phyloP scores from a whole-genome alignment of 2,113 vertebrate species.

The Rafetus swinhoei region DNA sequence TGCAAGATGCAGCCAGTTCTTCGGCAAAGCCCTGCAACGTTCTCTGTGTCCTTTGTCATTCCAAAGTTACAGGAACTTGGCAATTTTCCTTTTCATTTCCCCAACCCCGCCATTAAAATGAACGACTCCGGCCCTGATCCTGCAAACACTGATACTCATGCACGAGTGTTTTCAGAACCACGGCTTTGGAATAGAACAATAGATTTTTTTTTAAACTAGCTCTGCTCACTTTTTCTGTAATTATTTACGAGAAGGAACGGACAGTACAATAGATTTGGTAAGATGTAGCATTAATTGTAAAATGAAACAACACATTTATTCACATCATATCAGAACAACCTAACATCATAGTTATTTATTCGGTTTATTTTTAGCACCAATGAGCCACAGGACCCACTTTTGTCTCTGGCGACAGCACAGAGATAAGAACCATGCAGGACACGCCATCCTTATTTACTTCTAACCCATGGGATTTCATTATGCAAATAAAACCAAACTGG shows the following conservation, averaged over 20 bases:
- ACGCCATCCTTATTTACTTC: neutral
- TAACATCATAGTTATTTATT: conserved; percentile 47
- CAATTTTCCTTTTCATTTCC: conserved; percentile 59
- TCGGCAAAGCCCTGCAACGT: conserved; percentile 61
- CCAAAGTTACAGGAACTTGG: conserved; percentile 53
- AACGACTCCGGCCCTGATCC: conserved; percentile 37
- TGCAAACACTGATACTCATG: neutral
- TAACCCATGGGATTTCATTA: conserved; percentile 58
- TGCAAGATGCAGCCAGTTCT: conserved; percentile 72
- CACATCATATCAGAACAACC: conserved; percentile 68
- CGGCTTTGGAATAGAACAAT: conserved; percentile 55
- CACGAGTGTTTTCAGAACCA: conserved; percentile 33
- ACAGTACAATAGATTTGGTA: conserved; percentile 75
- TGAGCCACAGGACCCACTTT: conserved; percentile 74
- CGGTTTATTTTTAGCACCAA: conserved; percentile 81
- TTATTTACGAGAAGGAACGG: conserved; percentile 74
- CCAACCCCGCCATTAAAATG: conserved; percentile 43
- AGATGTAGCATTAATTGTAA: conserved; percentile 72
- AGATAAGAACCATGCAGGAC: conserved; percentile 39
- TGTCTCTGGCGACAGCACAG: conserved; percentile 44
- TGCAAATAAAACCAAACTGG: conserved; percentile 55
- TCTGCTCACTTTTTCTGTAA: conserved; percentile 71
- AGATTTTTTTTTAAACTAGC: conserved; percentile 56
- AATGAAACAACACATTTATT: conserved; percentile 74
- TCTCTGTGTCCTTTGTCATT: conserved; percentile 61